Percentiles rank a stretch among this genome's conserved stretches.
These are phyloP conservation scores for Pandion haliaetus DNA, from an alignment of 2,113 vertebrate genomes.

Conservation along the genomic window DNA sequence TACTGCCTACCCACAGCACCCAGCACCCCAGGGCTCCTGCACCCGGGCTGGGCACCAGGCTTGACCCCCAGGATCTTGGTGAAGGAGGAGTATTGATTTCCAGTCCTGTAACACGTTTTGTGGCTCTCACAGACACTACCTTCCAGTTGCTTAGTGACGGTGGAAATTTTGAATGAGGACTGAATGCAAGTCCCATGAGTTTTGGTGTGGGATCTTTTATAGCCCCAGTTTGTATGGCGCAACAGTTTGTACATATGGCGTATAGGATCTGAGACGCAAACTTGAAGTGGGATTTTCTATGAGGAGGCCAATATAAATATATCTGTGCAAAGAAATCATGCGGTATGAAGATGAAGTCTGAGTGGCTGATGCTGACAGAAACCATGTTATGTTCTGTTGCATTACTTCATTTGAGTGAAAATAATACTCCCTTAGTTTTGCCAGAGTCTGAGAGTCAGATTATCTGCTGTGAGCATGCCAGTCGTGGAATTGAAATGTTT, in stretches of 20 bases:
- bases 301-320: slow-evolving; percentile 51
- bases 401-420: slow-evolving; percentile 60
- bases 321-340: not conserved
- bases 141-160: not conserved
- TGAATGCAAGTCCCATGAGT: not conserved
- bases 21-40: not conserved
- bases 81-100: not conserved
- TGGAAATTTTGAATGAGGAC: not conserved
- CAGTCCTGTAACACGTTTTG: not conserved
- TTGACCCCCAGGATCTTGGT: not conserved
- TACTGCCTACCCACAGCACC: not conserved
- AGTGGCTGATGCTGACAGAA: slow-evolving; percentile 65
- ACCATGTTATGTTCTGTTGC: slow-evolving; percentile 29
- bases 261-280: not conserved
- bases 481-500: not conserved
- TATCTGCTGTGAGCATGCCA: not conserved
- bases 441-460: not conserved
- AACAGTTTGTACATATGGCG: not conserved
- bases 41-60: not conserved
- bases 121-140: not conserved
- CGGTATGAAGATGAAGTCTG: not conserved
- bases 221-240: not conserved
- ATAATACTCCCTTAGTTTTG: not conserved
- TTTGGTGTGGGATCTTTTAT: not conserved
- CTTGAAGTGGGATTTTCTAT: slow-evolving; percentile 18